phyloP scores from a whole-genome alignment of 2,888 invertebrate genomes.

The Chrysina gloriosa region DNA sequence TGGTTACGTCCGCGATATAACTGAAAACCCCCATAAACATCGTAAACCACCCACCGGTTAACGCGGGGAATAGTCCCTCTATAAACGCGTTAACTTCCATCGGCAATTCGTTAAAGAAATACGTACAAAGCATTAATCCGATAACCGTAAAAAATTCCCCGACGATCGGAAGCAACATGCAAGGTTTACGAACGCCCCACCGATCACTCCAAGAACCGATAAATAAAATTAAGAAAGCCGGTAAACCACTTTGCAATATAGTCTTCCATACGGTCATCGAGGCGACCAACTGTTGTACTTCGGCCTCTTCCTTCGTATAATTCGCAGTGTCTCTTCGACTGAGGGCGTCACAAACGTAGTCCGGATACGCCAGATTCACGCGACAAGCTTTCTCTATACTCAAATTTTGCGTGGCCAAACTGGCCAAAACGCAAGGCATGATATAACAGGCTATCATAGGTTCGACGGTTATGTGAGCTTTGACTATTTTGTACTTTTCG shows the following conservation, averaged over 20 bases:
- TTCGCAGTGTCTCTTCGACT: constrained; percentile 78
- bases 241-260: constrained; percentile 83
- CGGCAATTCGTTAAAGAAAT: constrained; percentile 81
- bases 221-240: constrained; percentile 84
- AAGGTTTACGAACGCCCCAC: constrained; percentile 78
- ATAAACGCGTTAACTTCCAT: constrained; percentile 85
- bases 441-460: constrained; percentile 82
- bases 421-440: constrained; percentile 73
- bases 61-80: constrained; percentile 83
- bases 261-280: constrained; percentile 89
- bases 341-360: constrained; percentile 81
- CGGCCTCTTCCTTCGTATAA: constrained; percentile 72
- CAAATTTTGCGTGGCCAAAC: constrained; percentile 84
- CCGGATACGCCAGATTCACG: constrained; percentile 80
- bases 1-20: constrained; percentile 87
- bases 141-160: constrained; percentile 84
- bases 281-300: constrained; percentile 79
- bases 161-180: constrained; percentile 84
- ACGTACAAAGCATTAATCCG: constrained; percentile 82
- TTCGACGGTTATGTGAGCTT: constrained; percentile 78
- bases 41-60: constrained; percentile 89
- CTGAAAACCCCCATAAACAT: constrained; percentile 93
- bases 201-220: constrained; percentile 83
- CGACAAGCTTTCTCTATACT: constrained; percentile 89
- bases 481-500: constrained; percentile 70